Evolutionary conservation across 2,888 invertebrate species (phyloP).

Genomic region (Pseudoips prasinana): DNA sequence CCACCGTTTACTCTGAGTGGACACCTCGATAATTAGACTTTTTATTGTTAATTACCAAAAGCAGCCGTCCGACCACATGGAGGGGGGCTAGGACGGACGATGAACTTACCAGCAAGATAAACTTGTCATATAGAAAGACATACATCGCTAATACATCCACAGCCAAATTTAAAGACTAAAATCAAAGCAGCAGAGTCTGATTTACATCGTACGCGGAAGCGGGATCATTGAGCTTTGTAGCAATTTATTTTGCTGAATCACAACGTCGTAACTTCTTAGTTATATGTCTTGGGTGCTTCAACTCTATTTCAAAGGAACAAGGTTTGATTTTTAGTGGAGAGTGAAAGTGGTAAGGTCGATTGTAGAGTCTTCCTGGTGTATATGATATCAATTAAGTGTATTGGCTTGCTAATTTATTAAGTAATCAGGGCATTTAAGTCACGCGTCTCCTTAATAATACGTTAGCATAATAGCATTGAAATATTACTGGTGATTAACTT

Average conservation of each 20-base stretch:
- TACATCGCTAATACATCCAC: conserved; percentile 31
- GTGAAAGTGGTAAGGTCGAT: conserved; percentile 52
- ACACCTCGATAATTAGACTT: conserved; percentile 53
- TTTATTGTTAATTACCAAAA: conserved; percentile 73
- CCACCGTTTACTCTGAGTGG: conserved; percentile 52
- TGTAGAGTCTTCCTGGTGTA: conserved; percentile 69
- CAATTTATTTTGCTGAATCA: conserved; percentile 51
- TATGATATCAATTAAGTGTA: conserved; percentile 72
- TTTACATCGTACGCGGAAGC: conserved; percentile 46
- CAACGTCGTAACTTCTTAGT: conserved; percentile 43
- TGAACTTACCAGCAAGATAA: conserved; percentile 60
- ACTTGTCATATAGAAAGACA: conserved; percentile 35
- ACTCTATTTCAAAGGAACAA: conserved; percentile 20
- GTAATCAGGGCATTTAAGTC: conserved; percentile 64
- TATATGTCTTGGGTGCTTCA: conserved; percentile 3
- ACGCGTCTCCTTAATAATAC: conserved; percentile 34
- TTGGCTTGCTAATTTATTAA: conserved; percentile 71
- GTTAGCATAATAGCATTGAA: too few relatives aligned
- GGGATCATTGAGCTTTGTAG: conserved; percentile 78
- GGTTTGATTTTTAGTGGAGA: conserved; percentile 22
- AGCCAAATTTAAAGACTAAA: conserved; percentile 41
- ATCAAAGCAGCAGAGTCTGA: conserved; percentile 30
- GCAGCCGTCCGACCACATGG: conserved; percentile 46
- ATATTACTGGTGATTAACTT: too few relatives aligned
- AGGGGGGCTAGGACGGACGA: conserved; percentile 71